Evolutionary conservation across 2,797 vertebrate genomes (phyloP), one percentile per base, ranked within the genome.

Genomic region (Enoplosus armatus): DNA sequence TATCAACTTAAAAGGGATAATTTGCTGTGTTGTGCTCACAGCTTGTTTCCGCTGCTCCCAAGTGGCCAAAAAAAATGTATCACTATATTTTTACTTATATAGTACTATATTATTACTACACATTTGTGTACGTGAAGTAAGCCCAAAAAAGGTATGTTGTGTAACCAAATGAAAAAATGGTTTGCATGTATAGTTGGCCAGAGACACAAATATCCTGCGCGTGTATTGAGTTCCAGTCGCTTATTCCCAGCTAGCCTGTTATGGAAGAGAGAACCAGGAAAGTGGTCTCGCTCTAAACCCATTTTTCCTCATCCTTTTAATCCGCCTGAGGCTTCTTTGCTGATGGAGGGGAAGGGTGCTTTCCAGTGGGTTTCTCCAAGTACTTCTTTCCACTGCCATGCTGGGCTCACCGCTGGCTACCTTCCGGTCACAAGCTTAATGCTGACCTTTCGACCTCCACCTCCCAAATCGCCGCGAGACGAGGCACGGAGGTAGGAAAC

Each of bases 291-390:
- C 53, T 62, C 29, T 12, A 35, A 54, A 73, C 10, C 10, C 18
- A 47, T 61, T 72, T 64, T 72, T 64, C 82, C 58, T 51, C 20
- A 48, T 77, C 71, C 71, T 60, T 53, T 75, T 43, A 68, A 24
- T 74, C 56, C 29, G 53, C 41, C 50, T 24, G 59, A 77, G 55
- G 62, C 56, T 39, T 83, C 56, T 79, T 56, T 61, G 48, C 65
- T 62, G 63, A 51, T 62, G 63, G 10, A 62, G 56, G 26, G 26
- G 14, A 37, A 24, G 7, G 66, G 60, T 48, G 61, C 50, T 84
- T 80, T 86, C 84, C 77, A 75, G 10, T 27, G 35, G 66, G 16
- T 59, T 79, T 53, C 68, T 79, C 64, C 16, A 24, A 78, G 72
- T 55, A n/a, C 71, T 18, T 67, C 35, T 76, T 76, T 54, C 64